phyloP scores from a whole-genome alignment of 2,888 invertebrate species.

The Drosophila nr. medialis region DNA sequence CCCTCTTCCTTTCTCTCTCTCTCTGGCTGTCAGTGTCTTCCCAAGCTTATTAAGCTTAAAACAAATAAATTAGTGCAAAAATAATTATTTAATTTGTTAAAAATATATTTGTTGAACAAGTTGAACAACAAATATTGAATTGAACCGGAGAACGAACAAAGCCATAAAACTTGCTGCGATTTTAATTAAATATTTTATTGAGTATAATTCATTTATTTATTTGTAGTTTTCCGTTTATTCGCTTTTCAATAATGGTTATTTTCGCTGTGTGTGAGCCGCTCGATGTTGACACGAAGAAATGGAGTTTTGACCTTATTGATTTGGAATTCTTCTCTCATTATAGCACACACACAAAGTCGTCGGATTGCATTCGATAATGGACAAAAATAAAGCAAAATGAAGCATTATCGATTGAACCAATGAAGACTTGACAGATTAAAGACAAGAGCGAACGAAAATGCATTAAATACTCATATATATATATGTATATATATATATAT shows the following conservation, averaged over 20 bases:
- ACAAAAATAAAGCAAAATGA: constrained; percentile 26
- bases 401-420: constrained; percentile 21
- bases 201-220: not conserved
- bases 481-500: constrained; percentile 22
- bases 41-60: constrained; percentile 15
- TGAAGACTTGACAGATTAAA: constrained; percentile 31
- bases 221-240: not conserved
- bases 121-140: not conserved
- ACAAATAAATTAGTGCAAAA: not conserved
- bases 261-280: not conserved
- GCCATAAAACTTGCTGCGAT: not conserved
- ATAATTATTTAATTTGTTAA: not conserved
- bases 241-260: not conserved
- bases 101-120: not conserved
- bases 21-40: not conserved
- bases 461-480: constrained; percentile 44
- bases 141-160: not conserved
- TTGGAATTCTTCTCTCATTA: constrained; percentile 39
- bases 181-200: not conserved
- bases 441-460: constrained; percentile 40
- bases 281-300: not conserved
- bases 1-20: no score
- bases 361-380: constrained; percentile 38
- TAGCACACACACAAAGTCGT: constrained; percentile 37
- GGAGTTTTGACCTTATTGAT: constrained; percentile 8